These are phyloP conservation scores for Sclerurus mexicanus DNA, from an alignment of 2,113 vertebrate genomes.

Conservation along the genomic window DNA sequence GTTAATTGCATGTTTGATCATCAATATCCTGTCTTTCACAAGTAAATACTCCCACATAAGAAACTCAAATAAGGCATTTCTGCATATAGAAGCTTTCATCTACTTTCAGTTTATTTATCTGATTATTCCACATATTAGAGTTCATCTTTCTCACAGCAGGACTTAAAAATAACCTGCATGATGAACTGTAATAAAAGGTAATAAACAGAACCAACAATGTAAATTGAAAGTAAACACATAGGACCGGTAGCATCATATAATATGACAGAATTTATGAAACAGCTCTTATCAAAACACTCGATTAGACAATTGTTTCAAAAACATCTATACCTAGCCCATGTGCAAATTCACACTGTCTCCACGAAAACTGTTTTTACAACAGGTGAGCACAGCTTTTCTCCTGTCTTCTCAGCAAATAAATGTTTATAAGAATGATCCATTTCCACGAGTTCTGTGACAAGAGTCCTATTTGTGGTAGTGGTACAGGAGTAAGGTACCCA, in stretches of 20 bases:
- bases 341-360: background rate
- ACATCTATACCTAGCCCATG: background rate
- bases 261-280: background rate
- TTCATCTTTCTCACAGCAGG: conserved; percentile 6
- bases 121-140: background rate
- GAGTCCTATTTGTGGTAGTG: background rate
- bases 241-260: background rate
- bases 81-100: conserved; percentile 11
- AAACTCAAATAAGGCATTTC: conserved; percentile 16
- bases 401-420: background rate
- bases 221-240: conserved; percentile 15
- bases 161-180: background rate
- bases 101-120: conserved; percentile 26
- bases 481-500: background rate
- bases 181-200: conserved; percentile 12
- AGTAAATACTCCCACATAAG: conserved; percentile 33
- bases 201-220: background rate
- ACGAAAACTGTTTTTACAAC: background rate
- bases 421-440: background rate
- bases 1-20: conserved; percentile 23
- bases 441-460: background rate
- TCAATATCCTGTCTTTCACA: conserved; percentile 42
- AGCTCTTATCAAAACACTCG: background rate
- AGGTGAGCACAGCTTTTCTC: background rate
- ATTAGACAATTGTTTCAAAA: background rate